Evolutionary conservation across 2,113 vertebrate genomes (phyloP).

Genomic region (Tyrannus savana): DNA sequence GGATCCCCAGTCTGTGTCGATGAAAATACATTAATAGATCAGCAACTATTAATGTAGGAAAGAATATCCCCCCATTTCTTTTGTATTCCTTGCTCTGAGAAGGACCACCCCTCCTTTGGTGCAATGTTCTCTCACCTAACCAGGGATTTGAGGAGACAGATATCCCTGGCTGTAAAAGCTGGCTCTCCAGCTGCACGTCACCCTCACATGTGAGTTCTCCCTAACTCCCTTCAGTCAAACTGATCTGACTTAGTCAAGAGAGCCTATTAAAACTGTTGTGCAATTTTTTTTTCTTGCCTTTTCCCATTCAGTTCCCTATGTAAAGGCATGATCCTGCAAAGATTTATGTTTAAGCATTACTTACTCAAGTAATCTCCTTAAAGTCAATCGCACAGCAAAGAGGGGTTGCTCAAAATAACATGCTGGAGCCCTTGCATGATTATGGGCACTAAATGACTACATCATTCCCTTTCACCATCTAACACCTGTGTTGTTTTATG

Average conservation of each 20-base stretch:
- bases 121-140: background rate
- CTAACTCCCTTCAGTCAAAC: background rate
- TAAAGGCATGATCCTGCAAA: background rate
- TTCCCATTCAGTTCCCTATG: background rate
- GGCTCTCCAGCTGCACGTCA: background rate
- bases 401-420: background rate
- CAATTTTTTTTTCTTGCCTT: background rate
- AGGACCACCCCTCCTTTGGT: background rate
- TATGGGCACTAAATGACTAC: background rate
- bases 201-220: background rate
- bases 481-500: constrained; percentile 15
- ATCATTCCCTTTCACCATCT: background rate
- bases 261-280: background rate
- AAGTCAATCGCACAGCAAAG: background rate
- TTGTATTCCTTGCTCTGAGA: background rate
- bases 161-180: background rate
- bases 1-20: background rate
- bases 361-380: background rate
- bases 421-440: background rate
- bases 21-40: background rate
- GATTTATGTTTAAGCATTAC: background rate
- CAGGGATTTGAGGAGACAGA: background rate
- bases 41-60: background rate
- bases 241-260: background rate
- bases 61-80: background rate